A percentile compares a stretch with the other conserved stretches of the same genome.
Evolutionary conservation across 2,888 invertebrate species (phyloP).

Genomic region (Pomacea canaliculata): DNA sequence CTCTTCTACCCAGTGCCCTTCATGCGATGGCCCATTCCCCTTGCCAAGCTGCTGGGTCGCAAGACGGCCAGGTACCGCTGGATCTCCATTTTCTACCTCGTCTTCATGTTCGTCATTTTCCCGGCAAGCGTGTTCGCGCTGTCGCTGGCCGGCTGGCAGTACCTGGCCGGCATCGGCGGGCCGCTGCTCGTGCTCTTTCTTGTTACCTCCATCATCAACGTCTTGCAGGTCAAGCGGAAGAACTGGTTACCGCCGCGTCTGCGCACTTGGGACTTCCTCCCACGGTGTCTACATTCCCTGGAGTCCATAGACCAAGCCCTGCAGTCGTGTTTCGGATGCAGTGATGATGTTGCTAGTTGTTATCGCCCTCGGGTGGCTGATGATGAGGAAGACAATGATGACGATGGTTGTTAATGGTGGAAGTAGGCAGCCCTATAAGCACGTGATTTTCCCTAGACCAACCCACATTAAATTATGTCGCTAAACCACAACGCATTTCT

Average conservation of each 20-base stretch:
- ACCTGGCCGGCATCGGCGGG: slow-evolving; percentile 55
- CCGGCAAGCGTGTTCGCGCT: slow-evolving; percentile 58
- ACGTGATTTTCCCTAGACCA: background rate
- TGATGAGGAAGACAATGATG: background rate
- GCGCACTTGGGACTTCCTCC: slow-evolving; percentile 62
- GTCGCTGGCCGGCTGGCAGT: slow-evolving; percentile 50
- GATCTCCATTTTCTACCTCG: slow-evolving; percentile 72
- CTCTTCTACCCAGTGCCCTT: slow-evolving; percentile 74
- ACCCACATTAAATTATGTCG: too few relatives aligned
- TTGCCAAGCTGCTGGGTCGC: slow-evolving; percentile 72
- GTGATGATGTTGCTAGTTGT: background rate
- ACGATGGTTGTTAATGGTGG: background rate
- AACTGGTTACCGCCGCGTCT: slow-evolving; percentile 48
- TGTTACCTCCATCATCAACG: slow-evolving; percentile 55
- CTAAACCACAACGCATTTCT: too few relatives aligned
- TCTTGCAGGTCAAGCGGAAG: slow-evolving; percentile 49
- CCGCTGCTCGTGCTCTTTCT: slow-evolving; percentile 47
- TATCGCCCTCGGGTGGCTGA: background rate
- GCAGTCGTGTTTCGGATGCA: slow-evolving; percentile 6
- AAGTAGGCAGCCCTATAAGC: background rate
- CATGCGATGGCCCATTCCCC: slow-evolving; percentile 70
- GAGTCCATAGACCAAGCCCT: slow-evolving; percentile 54
- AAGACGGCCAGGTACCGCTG: slow-evolving; percentile 74
- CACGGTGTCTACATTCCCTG: slow-evolving; percentile 57
- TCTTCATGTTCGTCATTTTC: slow-evolving; percentile 61